Percentiles rank a stretch among this genome's conserved stretches.
Evolutionary conservation across 2,797 vertebrate species (phyloP).

Genomic region (Pogonophryne albipinna): DNA sequence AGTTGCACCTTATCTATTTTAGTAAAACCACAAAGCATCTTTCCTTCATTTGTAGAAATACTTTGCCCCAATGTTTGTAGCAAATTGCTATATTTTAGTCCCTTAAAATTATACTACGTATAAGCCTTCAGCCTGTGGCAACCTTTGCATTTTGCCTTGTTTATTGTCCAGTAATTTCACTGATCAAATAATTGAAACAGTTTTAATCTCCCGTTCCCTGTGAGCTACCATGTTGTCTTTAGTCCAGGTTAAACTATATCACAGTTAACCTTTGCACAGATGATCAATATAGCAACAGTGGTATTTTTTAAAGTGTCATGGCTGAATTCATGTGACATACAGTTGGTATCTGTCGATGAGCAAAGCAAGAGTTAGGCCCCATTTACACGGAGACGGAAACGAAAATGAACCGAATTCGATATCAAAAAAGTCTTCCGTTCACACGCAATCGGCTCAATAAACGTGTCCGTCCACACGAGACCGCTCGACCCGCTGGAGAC

Average conservation of each 20-base stretch:
- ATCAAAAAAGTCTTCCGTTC: too few relatives aligned
- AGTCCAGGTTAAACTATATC: constrained; percentile 25
- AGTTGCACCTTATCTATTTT: constrained; percentile 85
- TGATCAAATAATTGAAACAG: constrained; percentile 29
- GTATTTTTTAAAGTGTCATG: constrained; percentile 47
- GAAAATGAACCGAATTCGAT: too few relatives aligned
- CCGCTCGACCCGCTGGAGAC: too few relatives aligned
- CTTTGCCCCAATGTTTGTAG: constrained; percentile 76
- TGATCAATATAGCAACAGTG: constrained; percentile 12
- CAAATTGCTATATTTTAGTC: constrained; percentile 83
- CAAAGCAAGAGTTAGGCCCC: background rate
- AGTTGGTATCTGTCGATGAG: constrained; percentile 21
- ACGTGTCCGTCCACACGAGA: too few relatives aligned
- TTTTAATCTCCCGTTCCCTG: constrained; percentile 22
- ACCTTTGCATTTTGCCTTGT: constrained; percentile 57
- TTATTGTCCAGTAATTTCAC: constrained; percentile 57
- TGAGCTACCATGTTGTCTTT: constrained; percentile 27
- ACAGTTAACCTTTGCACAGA: constrained; percentile 12
- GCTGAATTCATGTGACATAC: constrained; percentile 13
- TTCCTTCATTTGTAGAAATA: constrained; percentile 70
- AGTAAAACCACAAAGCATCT: constrained; percentile 67
- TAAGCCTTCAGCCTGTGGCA: constrained; percentile 76
- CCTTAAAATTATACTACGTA: constrained; percentile 80
- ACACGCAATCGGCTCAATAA: too few relatives aligned
- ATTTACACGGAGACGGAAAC: too few relatives aligned